phyloP scores from a whole-genome alignment of 2,113 vertebrate species.

The Corythoichthys intestinalis region DNA sequence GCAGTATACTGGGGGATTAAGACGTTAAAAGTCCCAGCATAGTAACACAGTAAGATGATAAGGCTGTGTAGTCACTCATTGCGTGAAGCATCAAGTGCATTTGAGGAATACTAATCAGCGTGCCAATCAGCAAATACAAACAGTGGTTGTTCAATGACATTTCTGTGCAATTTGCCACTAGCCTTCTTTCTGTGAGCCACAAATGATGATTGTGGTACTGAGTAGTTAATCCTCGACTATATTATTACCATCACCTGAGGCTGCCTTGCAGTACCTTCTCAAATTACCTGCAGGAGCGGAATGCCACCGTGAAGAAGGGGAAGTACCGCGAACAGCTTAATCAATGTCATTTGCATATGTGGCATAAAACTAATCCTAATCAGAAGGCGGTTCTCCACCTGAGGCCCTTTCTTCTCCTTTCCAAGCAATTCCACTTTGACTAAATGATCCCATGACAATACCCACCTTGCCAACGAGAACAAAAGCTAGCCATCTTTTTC shows the following conservation, averaged over 20 bases:
- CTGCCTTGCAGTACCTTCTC: conserved; percentile 39
- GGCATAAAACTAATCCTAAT: conserved; percentile 61
- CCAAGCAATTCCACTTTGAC: conserved; percentile 42
- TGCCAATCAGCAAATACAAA: conserved; percentile 55
- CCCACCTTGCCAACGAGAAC: conserved; percentile 60
- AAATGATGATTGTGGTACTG: conserved; percentile 47
- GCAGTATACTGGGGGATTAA: conserved; percentile 69
- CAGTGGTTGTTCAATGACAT: conserved; percentile 55
- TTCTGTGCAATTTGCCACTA: conserved; percentile 33
- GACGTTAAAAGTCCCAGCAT: conserved; percentile 56
- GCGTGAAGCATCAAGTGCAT: conserved; percentile 27
- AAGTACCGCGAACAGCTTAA: conserved; percentile 41
- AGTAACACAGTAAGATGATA: conserved; percentile 47
- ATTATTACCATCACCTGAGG: conserved; percentile 52
- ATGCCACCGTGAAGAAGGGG: conserved; percentile 39
- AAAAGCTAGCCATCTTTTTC: conserved; percentile 23
- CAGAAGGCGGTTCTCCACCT: conserved; percentile 56
- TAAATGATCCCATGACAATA: conserved; percentile 51
- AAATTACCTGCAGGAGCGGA: conserved; percentile 50
- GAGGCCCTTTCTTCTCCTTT: conserved; percentile 52
- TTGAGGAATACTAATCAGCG: conserved; percentile 52
- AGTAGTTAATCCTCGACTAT: conserved; percentile 49
- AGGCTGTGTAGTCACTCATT: conserved; percentile 32
- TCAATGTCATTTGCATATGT: conserved; percentile 64
- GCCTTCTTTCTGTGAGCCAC: conserved; percentile 33